Conservation (phyloP, 1,140 invertebrate genomes). For the Hypsibius dujardini region DNA sequence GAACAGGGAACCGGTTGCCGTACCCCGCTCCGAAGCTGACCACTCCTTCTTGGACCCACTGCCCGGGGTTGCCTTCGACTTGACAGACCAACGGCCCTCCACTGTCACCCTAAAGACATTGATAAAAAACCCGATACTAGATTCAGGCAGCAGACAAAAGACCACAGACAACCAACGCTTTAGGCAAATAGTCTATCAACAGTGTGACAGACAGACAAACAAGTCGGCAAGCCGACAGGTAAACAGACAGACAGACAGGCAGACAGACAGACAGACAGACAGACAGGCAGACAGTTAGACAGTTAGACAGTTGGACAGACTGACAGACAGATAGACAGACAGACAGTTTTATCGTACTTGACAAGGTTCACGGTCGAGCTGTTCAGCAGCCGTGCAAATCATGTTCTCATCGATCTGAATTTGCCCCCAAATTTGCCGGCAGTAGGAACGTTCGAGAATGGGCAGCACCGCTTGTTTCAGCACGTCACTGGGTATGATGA, state of each 20-base stretch:
- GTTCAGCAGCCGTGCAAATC: background rate
- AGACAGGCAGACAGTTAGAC: too few species aligned
- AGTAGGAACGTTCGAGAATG: background rate
- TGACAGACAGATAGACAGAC: too few species aligned
- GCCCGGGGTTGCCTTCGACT: background rate
- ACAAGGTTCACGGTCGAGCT: background rate
- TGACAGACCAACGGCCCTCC: background rate
- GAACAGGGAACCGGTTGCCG: background rate
- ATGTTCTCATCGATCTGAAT: background rate
- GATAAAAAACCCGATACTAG: background rate
- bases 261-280: too few species aligned
- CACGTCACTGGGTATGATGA: background rate
- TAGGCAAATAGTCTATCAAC: too few species aligned
- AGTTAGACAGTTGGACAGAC: too few species aligned
- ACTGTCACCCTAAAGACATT: constrained; percentile 9
- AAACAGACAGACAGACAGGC: too few species aligned
- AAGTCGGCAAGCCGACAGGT: too few species aligned
- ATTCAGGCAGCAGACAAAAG: too few species aligned
- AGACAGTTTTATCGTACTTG: background rate
- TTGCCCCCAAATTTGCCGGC: background rate
- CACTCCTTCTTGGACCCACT: background rate
- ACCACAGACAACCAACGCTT: too few species aligned
- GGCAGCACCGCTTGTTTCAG: background rate
- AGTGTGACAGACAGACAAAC: too few species aligned
- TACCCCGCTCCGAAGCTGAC: background rate